Percentiles rank a stretch among this genome's conserved stretches.
These are phyloP conservation scores for Odobenus rosmarus DNA, from an alignment of 2,113 vertebrate species.

Conservation along the genomic window DNA sequence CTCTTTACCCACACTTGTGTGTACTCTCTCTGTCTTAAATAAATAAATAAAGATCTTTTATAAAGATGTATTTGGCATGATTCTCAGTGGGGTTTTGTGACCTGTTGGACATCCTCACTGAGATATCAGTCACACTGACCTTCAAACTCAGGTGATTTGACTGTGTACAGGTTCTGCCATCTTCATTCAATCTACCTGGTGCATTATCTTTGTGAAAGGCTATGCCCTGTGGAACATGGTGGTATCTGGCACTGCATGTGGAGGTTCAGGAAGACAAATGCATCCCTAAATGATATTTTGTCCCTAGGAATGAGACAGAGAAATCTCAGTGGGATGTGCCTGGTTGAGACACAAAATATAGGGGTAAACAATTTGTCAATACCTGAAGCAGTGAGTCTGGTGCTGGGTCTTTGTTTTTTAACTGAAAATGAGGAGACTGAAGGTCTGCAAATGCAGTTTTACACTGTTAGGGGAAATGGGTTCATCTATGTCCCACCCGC, in stretches of 20 bases:
- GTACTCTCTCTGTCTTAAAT: too few relatives aligned
- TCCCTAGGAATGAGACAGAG: not conserved
- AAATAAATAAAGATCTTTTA: too few relatives aligned
- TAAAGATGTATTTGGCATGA: not conserved
- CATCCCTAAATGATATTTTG: not conserved
- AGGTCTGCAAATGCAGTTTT: not conserved
- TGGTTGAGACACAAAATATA: not conserved
- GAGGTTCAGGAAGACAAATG: not conserved
- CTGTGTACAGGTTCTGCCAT: not conserved
- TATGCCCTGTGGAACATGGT: not conserved
- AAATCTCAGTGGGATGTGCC: not conserved
- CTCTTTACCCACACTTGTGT: too few relatives aligned
- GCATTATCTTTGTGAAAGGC: not conserved
- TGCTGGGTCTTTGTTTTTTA: not conserved
- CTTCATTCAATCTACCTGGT: not conserved
- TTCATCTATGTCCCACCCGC: not conserved
- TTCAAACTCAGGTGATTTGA: not conserved
- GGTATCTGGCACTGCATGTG: not conserved
- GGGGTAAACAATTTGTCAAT: not conserved
- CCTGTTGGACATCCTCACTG: not conserved
- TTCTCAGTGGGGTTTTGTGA: constrained; percentile 6
- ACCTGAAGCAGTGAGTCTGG: not conserved
- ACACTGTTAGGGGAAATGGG: not conserved
- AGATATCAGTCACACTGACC: not conserved
- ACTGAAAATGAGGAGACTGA: not conserved